Percentiles rank a stretch among this genome's conserved stretches.
Evolutionary conservation across 2,113 vertebrate species (phyloP).

Genomic region (Anoplopoma fimbria): DNA sequence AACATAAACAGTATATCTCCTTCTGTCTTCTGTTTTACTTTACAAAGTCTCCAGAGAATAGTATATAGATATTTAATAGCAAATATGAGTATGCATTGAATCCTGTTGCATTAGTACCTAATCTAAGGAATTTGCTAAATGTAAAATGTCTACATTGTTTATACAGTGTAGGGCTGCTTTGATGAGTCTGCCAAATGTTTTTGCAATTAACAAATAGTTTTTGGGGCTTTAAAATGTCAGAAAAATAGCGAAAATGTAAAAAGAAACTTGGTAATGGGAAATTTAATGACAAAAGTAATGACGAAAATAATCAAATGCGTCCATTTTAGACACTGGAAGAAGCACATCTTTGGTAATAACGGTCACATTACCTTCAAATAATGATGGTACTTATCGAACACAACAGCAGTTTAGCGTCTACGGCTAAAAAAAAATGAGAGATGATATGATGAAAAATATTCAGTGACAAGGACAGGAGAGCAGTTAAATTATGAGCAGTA

Average conservation of each 20-base stretch:
- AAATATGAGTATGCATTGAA: neutral
- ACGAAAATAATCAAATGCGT: neutral
- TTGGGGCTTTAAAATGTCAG: neutral
- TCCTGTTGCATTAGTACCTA: neutral
- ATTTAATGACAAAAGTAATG: too few species aligned
- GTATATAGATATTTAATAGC: neutral
- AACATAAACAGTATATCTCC: neutral
- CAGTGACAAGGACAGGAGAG: conserved; percentile 47
- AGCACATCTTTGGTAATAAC: neutral
- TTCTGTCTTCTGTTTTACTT: neutral
- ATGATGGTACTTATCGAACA: neutral
- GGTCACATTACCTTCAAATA: neutral
- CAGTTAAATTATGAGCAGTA: conserved; percentile 46
- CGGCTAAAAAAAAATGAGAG: neutral
- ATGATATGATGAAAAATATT: conserved; percentile 40
- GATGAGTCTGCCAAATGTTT: neutral
- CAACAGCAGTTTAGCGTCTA: neutral
- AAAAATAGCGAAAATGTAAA: neutral
- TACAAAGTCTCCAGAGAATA: too few species aligned
- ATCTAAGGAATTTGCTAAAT: neutral
- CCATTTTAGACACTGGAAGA: neutral
- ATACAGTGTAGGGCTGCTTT: neutral
- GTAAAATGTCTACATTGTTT: neutral
- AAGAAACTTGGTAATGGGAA: too few species aligned
- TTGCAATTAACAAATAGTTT: neutral